These are phyloP conservation scores for Sesamia nonagrioides DNA, from an alignment of 1,140 invertebrate species.

Conservation along the genomic window DNA sequence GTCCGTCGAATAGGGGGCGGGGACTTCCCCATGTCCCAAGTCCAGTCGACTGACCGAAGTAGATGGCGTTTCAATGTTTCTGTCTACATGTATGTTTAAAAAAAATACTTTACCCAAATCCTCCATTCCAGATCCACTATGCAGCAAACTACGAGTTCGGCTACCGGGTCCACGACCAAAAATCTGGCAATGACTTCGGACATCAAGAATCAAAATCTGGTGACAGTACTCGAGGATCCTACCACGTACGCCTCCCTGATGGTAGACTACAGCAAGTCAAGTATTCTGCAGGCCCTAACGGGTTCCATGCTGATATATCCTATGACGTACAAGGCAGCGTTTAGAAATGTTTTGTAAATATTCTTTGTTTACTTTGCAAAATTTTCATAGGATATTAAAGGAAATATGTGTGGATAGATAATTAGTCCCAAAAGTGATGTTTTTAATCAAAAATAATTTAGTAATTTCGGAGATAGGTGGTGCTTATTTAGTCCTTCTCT, in stretches of 20 bases:
- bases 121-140: conserved; percentile 89
- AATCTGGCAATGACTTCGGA: conserved; percentile 91
- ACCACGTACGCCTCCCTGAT: conserved; percentile 93
- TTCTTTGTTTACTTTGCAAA: neutral
- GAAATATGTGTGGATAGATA: neutral
- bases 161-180: conserved; percentile 91
- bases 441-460: neutral
- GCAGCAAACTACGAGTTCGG: conserved; percentile 92
- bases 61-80: too few species aligned
- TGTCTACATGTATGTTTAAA: neutral
- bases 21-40: too few species aligned
- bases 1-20: too few species aligned
- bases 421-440: conserved; percentile 7
- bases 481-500: conserved; percentile 11
- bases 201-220: conserved; percentile 91
- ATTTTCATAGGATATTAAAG: neutral
- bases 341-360: neutral
- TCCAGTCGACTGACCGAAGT: too few species aligned
- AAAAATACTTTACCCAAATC: conserved; percentile 30
- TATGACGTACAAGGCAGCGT: conserved; percentile 85
- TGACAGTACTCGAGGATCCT: conserved; percentile 90
- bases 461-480: neutral
- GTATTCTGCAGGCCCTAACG: conserved; percentile 92
- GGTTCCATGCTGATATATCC: conserved; percentile 93
- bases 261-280: conserved; percentile 92